Conservation (phyloP, 1,140 invertebrate species). For the Contarinia nasturtii region DNA sequence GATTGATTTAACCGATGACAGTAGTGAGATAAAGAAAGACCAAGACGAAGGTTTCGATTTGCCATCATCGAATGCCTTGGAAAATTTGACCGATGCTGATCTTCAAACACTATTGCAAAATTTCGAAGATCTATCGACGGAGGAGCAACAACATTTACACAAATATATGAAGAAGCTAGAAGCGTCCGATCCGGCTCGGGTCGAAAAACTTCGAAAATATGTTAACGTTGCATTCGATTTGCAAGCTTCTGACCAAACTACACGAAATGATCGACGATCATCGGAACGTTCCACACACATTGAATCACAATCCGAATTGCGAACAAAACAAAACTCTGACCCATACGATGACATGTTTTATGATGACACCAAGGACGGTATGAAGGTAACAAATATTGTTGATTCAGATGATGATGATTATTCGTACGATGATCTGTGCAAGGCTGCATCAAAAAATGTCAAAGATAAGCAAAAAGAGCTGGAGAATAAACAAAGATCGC, state of each 20-base stretch:
- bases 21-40: background rate
- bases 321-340: background rate
- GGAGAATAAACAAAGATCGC: constrained; percentile 3
- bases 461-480: constrained; percentile 28
- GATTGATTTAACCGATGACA: no score
- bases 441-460: constrained; percentile 38
- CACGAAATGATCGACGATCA: background rate
- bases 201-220: constrained; percentile 45
- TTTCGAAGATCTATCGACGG: constrained; percentile 51
- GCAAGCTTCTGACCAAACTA: constrained; percentile 10
- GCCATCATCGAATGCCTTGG: constrained; percentile 27
- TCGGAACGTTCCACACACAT: background rate
- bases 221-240: constrained; percentile 33
- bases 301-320: background rate
- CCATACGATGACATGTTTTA: background rate
- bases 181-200: constrained; percentile 42
- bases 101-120: constrained; percentile 55
- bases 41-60: constrained; percentile 1
- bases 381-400: constrained; percentile 11
- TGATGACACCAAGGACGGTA: constrained; percentile 9
- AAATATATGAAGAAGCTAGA: constrained; percentile 59
- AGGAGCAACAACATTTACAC: constrained; percentile 60
- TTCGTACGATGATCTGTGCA: constrained; percentile 44
- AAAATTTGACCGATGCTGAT: constrained; percentile 52
- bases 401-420: constrained; percentile 46